These are phyloP conservation scores for Papilio glaucus DNA, from an alignment of 1,140 invertebrate genomes.

Conservation along the genomic window DNA sequence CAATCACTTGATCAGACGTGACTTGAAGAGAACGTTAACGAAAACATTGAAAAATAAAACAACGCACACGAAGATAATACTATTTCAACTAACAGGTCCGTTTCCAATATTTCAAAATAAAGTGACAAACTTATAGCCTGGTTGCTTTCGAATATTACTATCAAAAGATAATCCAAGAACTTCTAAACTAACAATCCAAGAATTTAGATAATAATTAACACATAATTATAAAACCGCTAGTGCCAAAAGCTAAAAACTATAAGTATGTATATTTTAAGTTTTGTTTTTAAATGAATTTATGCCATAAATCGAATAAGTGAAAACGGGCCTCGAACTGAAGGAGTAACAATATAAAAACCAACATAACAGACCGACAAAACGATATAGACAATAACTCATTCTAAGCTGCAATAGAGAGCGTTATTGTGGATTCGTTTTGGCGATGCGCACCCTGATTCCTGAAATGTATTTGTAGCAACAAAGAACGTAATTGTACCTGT, in stretches of 20 bases:
- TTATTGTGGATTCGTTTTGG: constrained; percentile 64
- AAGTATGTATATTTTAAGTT: not conserved
- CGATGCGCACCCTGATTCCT: constrained; percentile 49
- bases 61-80: constrained; percentile 38
- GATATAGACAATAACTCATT: constrained; percentile 60
- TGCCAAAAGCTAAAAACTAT: too few relatives aligned
- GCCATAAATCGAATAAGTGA: constrained; percentile 25
- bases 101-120: constrained; percentile 52
- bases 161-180: not conserved
- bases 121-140: not conserved
- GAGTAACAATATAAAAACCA: constrained; percentile 44
- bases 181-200: not conserved
- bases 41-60: constrained; percentile 35
- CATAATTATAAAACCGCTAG: not conserved
- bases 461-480: constrained; percentile 10
- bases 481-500: constrained; percentile 87
- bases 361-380: constrained; percentile 57
- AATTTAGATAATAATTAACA: not conserved
- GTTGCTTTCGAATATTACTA: not conserved
- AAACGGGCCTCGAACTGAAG: constrained; percentile 35
- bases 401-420: constrained; percentile 41
- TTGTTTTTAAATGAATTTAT: not conserved
- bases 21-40: constrained; percentile 46
- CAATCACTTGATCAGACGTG: constrained; percentile 57
- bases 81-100: constrained; percentile 41